phyloP scores from a whole-genome alignment of 2,797 vertebrate genomes.

The Danio tinwini region DNA sequence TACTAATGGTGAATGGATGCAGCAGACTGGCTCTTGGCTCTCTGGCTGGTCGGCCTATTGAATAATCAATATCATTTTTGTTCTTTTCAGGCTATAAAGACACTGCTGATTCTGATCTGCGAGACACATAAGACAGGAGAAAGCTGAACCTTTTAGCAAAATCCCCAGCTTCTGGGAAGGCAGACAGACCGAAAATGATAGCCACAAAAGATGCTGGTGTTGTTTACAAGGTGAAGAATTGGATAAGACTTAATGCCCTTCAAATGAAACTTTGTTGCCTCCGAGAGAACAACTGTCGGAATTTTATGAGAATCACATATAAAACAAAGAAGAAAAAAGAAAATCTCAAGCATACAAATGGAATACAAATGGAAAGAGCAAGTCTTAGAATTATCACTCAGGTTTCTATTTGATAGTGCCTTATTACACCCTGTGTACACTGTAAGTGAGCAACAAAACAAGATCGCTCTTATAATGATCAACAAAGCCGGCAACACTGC shows the following conservation, averaged over 20 bases:
- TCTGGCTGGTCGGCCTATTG: slow-evolving; percentile 77
- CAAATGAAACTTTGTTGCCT: slow-evolving; percentile 46
- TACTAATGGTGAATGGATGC: slow-evolving; percentile 84
- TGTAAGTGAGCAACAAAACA: background rate
- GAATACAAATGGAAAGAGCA: slow-evolving; percentile 30
- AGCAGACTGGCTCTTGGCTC: slow-evolving; percentile 77
- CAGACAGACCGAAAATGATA: slow-evolving; percentile 36
- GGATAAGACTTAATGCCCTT: slow-evolving; percentile 50
- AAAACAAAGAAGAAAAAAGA: background rate
- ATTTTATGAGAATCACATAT: slow-evolving; percentile 43
- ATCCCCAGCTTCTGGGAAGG: slow-evolving; percentile 57
- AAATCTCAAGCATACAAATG: background rate
- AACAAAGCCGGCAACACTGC: background rate
- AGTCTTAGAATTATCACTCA: background rate
- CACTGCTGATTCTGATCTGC: slow-evolving; percentile 78
- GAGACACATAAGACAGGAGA: slow-evolving; percentile 71
- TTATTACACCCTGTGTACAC: slow-evolving; percentile 23
- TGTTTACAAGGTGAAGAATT: slow-evolving; percentile 56
- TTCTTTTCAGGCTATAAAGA: slow-evolving; percentile 79
- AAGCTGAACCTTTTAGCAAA: slow-evolving; percentile 64
- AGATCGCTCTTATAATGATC: slow-evolving; percentile 3
- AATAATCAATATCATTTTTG: slow-evolving; percentile 83
- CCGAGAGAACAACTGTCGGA: slow-evolving; percentile 19
- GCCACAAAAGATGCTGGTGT: slow-evolving; percentile 43
- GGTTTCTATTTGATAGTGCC: slow-evolving; percentile 8